A percentile compares a stretch with the other conserved stretches of the same genome.
Evolutionary conservation across 2,797 vertebrate genomes (phyloP).

Genomic region (Phrynocephalus guinanensis): DNA sequence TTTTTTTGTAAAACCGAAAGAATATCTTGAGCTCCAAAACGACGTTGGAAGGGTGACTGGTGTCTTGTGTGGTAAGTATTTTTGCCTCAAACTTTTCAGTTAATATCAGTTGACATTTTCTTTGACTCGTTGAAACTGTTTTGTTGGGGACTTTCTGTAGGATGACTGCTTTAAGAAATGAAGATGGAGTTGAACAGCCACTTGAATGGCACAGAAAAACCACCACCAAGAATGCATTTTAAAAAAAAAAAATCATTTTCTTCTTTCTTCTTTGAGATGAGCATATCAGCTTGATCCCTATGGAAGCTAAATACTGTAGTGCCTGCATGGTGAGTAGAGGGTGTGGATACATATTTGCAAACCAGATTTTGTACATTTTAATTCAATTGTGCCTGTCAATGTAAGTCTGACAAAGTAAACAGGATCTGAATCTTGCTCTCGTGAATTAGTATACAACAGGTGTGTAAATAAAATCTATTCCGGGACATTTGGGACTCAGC

Average conservation of each 20-base stretch:
- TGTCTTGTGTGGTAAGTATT: not conserved
- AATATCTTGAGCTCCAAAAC: not conserved
- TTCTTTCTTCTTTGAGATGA: not conserved
- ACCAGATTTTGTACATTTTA: not conserved
- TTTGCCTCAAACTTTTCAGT: slow-evolving; percentile 25
- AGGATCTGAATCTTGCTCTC: not conserved
- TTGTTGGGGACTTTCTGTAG: not conserved
- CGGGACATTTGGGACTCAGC: not conserved
- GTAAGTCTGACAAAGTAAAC: not conserved
- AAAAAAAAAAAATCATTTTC: not conserved
- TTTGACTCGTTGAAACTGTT: not conserved
- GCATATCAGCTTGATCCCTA: not conserved
- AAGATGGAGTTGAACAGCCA: not conserved
- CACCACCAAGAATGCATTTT: not conserved
- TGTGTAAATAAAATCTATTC: not conserved
- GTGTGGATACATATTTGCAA: not conserved
- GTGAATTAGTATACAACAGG: not conserved
- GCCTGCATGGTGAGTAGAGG: not conserved
- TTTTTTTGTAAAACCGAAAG: not conserved
- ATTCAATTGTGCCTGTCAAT: slow-evolving; percentile 4
- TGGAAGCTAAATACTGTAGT: not conserved
- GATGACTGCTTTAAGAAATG: slow-evolving; percentile 17
- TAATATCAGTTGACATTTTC: slow-evolving; percentile 21
- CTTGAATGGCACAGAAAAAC: not conserved
- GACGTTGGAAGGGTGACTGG: not conserved